Base-by-base conservation (phyloP, 1,140 invertebrate species). In the Glossosoma conforme region DNA sequence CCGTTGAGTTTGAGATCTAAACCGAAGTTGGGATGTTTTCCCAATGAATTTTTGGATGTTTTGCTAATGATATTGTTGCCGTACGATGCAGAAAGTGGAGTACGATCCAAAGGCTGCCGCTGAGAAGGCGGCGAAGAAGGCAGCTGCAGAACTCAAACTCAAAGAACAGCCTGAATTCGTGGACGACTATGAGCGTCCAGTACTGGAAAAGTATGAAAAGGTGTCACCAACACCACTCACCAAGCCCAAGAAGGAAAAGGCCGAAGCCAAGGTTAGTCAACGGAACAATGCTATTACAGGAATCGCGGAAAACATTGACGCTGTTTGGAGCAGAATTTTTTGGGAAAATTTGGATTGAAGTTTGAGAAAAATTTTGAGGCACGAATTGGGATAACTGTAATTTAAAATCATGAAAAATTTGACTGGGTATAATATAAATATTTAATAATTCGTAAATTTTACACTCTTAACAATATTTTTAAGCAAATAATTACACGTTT, bases 201-300 rank as follows among this genome's bases (percentile, higher is more conserved):
- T 83, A 6, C 72, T 85, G 11, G 83, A 85, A 60, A 83, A 83
- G 65, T 83, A 78, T 55, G 75, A 78, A 58, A 77, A 77, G 56
- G 66, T 75, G 28, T 59, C 70, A 9, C 72, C 71, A 15, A 72
- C 72, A 41, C 69, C 70, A 18, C 17, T 59, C 22, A 54, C 46
- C 40, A 58, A 54, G 30, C n/a, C n/a, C n/a, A 59, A 58, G 30
- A 62, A 66, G 54, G 67, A 64, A 46, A 51, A 53, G 21, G 52
- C 58, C 5, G 59, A 60, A 15, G 60, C 60, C 24, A 65, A 65
- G 52, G 52, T 56, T 3, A 60, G 56, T 28, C 24, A 28, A 6
- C 6, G 24, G 24, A n/a, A 28, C 6, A 28, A n/a, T 28, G n/a
- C n/a, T n/a, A n/a, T n/a, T n/a, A n/a, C n/a, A n/a, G n/a, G n/a